Conservation (phyloP, 2,113 vertebrate species). For the Rousettus leschenaultii region DNA sequence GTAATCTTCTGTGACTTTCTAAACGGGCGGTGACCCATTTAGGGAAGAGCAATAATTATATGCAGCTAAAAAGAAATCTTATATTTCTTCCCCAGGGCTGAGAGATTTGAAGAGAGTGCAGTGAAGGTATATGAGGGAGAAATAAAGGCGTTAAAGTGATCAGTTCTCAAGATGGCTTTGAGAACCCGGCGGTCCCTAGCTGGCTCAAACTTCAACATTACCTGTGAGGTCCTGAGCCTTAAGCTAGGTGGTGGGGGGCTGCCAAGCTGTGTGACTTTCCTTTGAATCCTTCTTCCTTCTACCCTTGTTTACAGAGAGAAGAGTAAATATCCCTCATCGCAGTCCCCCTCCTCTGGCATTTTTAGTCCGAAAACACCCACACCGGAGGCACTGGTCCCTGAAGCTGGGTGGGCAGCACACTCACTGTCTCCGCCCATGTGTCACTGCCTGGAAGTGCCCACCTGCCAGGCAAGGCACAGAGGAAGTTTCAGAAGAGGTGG, state of each 20-base stretch:
- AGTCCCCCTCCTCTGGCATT: fast-evolving
- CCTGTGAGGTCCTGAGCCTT: background rate
- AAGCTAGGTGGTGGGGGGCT: conserved; percentile 10
- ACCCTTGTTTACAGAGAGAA: background rate
- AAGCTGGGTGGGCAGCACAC: fast-evolving
- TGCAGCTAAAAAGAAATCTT: background rate
- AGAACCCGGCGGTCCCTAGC: background rate
- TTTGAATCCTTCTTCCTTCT: background rate
- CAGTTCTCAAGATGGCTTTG: background rate
- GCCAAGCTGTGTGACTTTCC: conserved; percentile 37
- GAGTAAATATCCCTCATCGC: background rate
- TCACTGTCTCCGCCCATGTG: conserved; percentile 70
- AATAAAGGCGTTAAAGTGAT: background rate
- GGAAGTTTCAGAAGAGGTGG: conserved; percentile 85
- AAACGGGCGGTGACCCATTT: background rate
- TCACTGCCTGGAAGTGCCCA: conserved; percentile 79
- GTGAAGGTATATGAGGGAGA: background rate
- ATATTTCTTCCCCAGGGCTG: background rate
- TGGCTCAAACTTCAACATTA: background rate
- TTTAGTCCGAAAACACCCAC: background rate
- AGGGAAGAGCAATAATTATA: background rate
- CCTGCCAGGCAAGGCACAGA: conserved; percentile 80
- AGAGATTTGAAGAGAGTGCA: background rate
- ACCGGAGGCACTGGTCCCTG: fast-evolving
- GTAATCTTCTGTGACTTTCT: background rate